phyloP scores from a whole-genome alignment of 2,888 invertebrate genomes.

The Acleris literana region DNA sequence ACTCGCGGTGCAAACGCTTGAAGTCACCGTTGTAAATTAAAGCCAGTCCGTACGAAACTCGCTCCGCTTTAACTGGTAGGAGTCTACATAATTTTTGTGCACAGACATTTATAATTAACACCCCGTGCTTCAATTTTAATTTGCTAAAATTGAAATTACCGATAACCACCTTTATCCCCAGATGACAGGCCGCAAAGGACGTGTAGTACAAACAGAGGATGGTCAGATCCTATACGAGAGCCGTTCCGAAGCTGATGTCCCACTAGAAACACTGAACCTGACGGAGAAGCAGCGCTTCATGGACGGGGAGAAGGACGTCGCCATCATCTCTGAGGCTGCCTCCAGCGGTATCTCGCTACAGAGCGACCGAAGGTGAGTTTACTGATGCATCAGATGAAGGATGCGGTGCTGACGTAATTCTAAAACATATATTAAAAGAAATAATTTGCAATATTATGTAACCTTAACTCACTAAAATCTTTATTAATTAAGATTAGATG shows the following conservation, averaged over 20 bases:
- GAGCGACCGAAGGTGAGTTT: slow-evolving; percentile 89
- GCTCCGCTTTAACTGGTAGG: too few species aligned
- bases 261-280: slow-evolving; percentile 97
- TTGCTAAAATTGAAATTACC: too few species aligned
- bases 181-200: slow-evolving; percentile 99
- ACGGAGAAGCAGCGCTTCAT: slow-evolving; percentile 96
- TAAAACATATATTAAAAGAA: too few species aligned
- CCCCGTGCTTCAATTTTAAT: too few species aligned
- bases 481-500: too few species aligned
- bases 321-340: slow-evolving; percentile 99
- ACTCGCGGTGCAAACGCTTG: too few species aligned
- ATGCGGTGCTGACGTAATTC: not conserved
- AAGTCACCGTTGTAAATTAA: too few species aligned
- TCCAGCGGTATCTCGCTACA: slow-evolving; percentile 98
- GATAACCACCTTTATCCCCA: slow-evolving; percentile 48
- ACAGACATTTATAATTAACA: too few species aligned
- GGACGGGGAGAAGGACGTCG: slow-evolving; percentile 99
- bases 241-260: slow-evolving; percentile 96
- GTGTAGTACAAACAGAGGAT: slow-evolving; percentile 95
- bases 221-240: slow-evolving; percentile 97
- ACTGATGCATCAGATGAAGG: not conserved
- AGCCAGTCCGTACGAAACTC: too few species aligned
- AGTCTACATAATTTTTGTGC: too few species aligned
- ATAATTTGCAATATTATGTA: too few species aligned
- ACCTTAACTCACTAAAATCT: too few species aligned